Evolutionary conservation across 2,888 invertebrate species (phyloP).

Genomic region (Ashinkailepas kermadecensis): DNA sequence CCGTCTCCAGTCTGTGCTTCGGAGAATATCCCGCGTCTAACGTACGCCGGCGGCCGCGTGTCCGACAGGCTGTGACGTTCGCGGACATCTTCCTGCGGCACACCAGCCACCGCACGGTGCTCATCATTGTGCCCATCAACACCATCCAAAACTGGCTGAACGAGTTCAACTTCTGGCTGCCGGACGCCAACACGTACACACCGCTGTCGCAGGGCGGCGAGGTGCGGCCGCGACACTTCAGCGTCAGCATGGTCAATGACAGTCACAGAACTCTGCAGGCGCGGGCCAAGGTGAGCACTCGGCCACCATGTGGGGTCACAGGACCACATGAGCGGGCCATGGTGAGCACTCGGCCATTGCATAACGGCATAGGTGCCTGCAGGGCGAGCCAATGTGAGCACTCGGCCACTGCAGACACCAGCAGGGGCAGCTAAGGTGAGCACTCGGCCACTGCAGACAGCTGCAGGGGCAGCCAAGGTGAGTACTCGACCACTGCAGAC

Average conservation of each 20-base stretch:
- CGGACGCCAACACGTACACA: conserved; percentile 48
- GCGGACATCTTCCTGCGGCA: conserved; percentile 90
- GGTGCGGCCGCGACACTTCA: conserved; percentile 70
- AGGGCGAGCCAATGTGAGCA: too few relatives aligned
- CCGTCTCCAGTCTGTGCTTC: too few relatives aligned
- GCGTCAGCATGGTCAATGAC: conserved; percentile 84
- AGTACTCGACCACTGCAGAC: too few relatives aligned
- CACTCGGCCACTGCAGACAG: too few relatives aligned
- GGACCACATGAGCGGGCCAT: too few relatives aligned
- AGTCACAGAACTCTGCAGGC: conserved; percentile 84
- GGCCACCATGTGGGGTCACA: background rate
- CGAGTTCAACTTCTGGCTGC: conserved; percentile 97
- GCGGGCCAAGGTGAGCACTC: conserved; percentile 62
- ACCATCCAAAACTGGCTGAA: conserved; percentile 96
- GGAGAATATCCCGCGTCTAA: too few relatives aligned
- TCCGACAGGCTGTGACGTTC: conserved; percentile 73
- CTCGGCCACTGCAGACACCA: too few relatives aligned
- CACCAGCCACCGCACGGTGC: conserved; percentile 75
- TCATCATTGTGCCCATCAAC: conserved; percentile 97
- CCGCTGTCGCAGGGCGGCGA: conserved; percentile 50
- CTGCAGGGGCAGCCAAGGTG: too few relatives aligned
- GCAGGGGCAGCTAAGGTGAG: too few relatives aligned
- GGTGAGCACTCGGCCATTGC: too few relatives aligned
- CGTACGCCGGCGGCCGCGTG: too few relatives aligned
- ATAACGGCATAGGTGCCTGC: too few relatives aligned